Conservation (phyloP, 2,888 invertebrate genomes). For the Epiperipatus broadwayi region DNA sequence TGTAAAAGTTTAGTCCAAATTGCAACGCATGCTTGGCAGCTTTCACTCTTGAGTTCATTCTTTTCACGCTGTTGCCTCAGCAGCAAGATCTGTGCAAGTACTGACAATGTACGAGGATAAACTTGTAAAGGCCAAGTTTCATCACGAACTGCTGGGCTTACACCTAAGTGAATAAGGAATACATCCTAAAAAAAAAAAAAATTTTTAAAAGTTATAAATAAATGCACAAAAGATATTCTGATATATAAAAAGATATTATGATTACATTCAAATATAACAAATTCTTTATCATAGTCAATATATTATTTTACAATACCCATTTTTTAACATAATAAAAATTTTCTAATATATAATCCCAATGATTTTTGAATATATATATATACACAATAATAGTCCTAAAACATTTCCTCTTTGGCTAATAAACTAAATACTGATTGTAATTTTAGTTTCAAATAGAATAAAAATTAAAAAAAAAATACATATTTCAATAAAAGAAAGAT, state of each 20-base stretch:
- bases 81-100: constrained; percentile 55
- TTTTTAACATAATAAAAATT: too few relatives aligned
- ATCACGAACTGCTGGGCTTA: constrained; percentile 43
- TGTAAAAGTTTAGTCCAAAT: constrained; percentile 80
- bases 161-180: constrained; percentile 49
- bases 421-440: too few relatives aligned
- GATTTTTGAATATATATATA: too few relatives aligned
- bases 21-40: constrained; percentile 68
- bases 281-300: too few relatives aligned
- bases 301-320: too few relatives aligned
- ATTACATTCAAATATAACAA: background rate
- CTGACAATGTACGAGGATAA: constrained; percentile 53
- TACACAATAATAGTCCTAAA: too few relatives aligned
- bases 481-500: too few relatives aligned
- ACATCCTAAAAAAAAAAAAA: constrained; percentile 34
- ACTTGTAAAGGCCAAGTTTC: constrained; percentile 56
- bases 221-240: background rate
- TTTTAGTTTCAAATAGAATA: too few relatives aligned
- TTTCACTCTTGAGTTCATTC: constrained; percentile 54
- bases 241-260: background rate
- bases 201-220: constrained; percentile 7
- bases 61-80: constrained; percentile 32
- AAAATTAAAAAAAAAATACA: too few relatives aligned
- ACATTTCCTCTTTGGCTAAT: too few relatives aligned
- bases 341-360: too few relatives aligned